Conservation (phyloP, 2,888 invertebrate genomes). For the Tortrix viridana region DNA sequence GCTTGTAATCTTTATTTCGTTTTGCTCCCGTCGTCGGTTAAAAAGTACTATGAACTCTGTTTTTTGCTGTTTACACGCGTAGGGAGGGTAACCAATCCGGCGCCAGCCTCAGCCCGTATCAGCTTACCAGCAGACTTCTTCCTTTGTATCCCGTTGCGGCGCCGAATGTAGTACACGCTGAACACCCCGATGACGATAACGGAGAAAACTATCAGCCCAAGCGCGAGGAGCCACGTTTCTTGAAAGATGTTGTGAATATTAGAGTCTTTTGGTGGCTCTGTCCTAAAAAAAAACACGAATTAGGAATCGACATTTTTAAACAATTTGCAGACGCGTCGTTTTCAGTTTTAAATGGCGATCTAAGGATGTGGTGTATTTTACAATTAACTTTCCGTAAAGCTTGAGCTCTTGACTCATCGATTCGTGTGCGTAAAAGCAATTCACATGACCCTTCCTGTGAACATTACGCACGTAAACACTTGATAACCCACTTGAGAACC, state of each 20-base stretch:
- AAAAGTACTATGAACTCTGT: slow-evolving; percentile 15
- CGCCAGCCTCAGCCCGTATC: slow-evolving; percentile 14
- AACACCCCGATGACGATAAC: slow-evolving; percentile 73
- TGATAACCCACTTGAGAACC: slow-evolving; percentile 31
- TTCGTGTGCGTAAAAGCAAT: slow-evolving; percentile 23
- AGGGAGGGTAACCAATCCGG: slow-evolving; percentile 16
- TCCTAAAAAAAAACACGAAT: slow-evolving; percentile 51
- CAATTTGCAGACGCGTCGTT: slow-evolving; percentile 23
- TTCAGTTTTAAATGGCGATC: slow-evolving; percentile 17
- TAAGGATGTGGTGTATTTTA: slow-evolving; percentile 32
- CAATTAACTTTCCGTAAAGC: slow-evolving; percentile 33
- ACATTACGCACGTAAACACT: slow-evolving; percentile 32
- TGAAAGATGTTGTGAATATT: slow-evolving; percentile 73
- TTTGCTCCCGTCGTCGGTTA: slow-evolving; percentile 11
- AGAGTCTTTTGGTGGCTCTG: slow-evolving; percentile 77
- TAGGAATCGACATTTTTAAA: slow-evolving; percentile 5
- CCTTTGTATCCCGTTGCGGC: slow-evolving; percentile 71
- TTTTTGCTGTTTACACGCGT: slow-evolving; percentile 10
- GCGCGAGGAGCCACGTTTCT: slow-evolving; percentile 76
- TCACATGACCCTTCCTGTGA: slow-evolving; percentile 30
- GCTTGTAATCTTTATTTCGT: slow-evolving; percentile 5
- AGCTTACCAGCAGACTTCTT: slow-evolving; percentile 75
- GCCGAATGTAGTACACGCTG: slow-evolving; percentile 74
- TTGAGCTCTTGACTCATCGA: slow-evolving; percentile 31
- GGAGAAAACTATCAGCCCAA: slow-evolving; percentile 71